Percentiles rank a stretch among this genome's conserved stretches.
Conservation (phyloP, 1,140 invertebrate genomes). For the Glossosoma conforme region DNA sequence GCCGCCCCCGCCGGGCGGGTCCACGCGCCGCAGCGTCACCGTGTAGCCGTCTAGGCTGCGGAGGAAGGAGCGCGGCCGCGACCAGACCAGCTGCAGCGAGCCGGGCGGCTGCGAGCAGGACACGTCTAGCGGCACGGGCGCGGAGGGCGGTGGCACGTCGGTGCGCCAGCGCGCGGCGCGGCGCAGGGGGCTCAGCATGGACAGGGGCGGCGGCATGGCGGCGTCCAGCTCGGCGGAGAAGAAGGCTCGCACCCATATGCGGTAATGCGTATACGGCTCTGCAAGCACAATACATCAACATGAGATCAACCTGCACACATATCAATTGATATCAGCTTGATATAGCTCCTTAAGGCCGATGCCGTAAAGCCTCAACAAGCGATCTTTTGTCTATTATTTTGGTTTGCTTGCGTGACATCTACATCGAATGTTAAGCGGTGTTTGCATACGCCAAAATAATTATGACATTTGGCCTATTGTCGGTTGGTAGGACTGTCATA, state of each 20-base stretch:
- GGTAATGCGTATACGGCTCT: conserved; percentile 80
- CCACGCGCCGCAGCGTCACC: conserved; percentile 52
- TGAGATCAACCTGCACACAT: background rate
- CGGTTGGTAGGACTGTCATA: too few species aligned
- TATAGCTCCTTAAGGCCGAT: too few species aligned
- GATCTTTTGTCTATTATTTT: too few species aligned
- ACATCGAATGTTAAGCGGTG: too few species aligned
- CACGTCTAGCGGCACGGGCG: conserved; percentile 74
- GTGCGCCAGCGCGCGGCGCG: conserved; percentile 67
- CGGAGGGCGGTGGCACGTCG: conserved; percentile 74
- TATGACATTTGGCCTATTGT: too few species aligned
- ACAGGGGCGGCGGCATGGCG: conserved; percentile 34
- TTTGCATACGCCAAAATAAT: too few species aligned
- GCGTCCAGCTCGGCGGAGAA: conserved; percentile 36
- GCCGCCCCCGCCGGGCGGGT: conserved; percentile 35
- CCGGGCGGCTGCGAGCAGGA: conserved; percentile 66
- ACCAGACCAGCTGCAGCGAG: conserved; percentile 76
- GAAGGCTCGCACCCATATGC: conserved; percentile 77
- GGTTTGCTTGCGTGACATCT: too few species aligned
- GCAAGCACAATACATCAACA: conserved; percentile 34
- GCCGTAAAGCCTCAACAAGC: too few species aligned
- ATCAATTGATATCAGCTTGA: too few species aligned
- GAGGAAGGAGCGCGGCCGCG: conserved; percentile 65
- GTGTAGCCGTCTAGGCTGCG: conserved; percentile 77
- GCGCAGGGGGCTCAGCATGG: conserved; percentile 49